These are phyloP conservation scores for Ostrea denselamellosa DNA, from an alignment of 1,140 invertebrate species.

Conservation along the genomic window DNA sequence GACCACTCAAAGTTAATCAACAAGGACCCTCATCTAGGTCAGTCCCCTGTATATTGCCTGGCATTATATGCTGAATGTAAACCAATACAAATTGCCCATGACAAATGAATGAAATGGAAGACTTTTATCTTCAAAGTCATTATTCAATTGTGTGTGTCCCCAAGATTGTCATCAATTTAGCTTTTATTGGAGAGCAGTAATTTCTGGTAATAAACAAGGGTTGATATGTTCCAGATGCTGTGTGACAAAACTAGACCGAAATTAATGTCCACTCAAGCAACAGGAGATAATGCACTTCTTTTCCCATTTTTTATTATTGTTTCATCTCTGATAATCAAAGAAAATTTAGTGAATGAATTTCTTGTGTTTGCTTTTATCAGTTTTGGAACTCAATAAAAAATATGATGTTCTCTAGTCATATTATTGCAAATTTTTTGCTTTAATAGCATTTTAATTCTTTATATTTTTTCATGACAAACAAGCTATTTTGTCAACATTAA, in stretches of 20 bases:
- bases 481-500: no score
- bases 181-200: conserved; percentile 36
- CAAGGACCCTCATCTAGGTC: not conserved
- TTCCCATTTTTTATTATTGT: not conserved
- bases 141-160: conserved; percentile 45
- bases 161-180: conserved; percentile 47
- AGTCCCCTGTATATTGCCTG: conserved; percentile 4
- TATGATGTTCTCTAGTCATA: no score
- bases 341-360: not conserved
- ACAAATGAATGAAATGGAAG: conserved; percentile 29
- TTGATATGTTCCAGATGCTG: conserved; percentile 37
- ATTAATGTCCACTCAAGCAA: conserved; percentile 40
- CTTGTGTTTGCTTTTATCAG: not conserved
- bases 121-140: conserved; percentile 31
- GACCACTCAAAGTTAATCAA: conserved; percentile 24
- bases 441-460: no score
- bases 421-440: no score
- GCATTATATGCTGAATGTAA: conserved; percentile 21
- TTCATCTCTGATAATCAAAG: conserved; percentile 31
- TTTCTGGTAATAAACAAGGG: conserved; percentile 41
- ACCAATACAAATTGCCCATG: conserved; percentile 45
- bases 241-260: conserved; percentile 26
- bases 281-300: conserved; percentile 18
- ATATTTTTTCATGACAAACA: no score
- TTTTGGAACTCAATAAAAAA: no score